Conservation (phyloP, 2,797 vertebrate genomes). For the Acomys russatus region DNA sequence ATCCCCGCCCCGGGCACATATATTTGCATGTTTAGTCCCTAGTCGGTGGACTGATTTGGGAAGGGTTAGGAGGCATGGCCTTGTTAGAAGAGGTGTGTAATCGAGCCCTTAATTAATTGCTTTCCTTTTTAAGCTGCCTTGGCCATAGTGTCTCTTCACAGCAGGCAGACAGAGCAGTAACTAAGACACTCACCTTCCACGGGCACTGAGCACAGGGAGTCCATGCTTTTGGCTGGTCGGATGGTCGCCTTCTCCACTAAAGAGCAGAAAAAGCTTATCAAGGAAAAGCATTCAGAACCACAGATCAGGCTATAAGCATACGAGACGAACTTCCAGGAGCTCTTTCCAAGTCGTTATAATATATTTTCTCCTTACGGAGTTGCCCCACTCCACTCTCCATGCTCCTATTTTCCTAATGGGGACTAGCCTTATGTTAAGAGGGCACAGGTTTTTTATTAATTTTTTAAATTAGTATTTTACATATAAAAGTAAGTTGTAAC, state of each 20-base stretch:
- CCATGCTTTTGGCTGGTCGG: conserved; percentile 98
- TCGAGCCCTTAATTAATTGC: background rate
- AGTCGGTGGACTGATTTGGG: background rate
- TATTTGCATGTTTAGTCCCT: background rate
- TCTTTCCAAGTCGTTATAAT: conserved; percentile 29
- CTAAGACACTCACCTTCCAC: conserved; percentile 91
- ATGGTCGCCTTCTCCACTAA: conserved; percentile 95
- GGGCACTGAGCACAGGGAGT: conserved; percentile 96
- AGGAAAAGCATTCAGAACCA: conserved; percentile 31
- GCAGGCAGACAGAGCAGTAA: background rate
- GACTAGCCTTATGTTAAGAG: conserved; percentile 22
- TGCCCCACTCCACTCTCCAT: background rate
- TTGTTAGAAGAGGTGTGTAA: background rate
- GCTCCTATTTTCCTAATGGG: background rate
- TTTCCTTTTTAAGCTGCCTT: background rate
- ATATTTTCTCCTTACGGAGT: conserved; percentile 8
- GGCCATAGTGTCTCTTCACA: background rate
- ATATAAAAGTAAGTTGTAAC: conserved; percentile 40
- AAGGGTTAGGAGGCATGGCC: background rate
- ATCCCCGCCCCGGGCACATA: background rate
- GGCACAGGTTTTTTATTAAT: background rate
- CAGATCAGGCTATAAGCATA: background rate
- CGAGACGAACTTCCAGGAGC: background rate
- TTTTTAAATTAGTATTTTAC: background rate
- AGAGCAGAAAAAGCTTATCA: conserved; percentile 76